Evolutionary conservation across 2,888 invertebrate genomes (phyloP).

Genomic region (Yponomeuta evonymella): DNA sequence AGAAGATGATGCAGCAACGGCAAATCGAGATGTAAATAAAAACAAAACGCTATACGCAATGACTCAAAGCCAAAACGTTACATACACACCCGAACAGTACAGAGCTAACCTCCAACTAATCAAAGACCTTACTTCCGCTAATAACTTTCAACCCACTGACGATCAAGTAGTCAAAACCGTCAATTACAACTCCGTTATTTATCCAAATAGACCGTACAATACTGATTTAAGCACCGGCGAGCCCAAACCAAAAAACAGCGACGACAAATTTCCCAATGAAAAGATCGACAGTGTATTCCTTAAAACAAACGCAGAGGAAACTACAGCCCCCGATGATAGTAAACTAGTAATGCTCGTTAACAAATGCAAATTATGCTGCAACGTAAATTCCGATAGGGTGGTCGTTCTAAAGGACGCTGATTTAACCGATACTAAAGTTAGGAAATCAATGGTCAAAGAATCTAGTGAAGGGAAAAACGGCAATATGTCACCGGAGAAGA

Average conservation of each 20-base stretch:
- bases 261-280: neutral
- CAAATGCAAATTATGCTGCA: conserved; percentile 48
- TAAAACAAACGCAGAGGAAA: neutral
- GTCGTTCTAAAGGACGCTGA: conserved; percentile 12
- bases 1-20: neutral
- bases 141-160: conserved; percentile 35
- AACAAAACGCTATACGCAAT: conserved; percentile 7
- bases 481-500: conserved; percentile 12
- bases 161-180: conserved; percentile 47
- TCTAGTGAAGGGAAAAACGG: conserved; percentile 29
- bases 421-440: conserved; percentile 35
- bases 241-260: neutral
- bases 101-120: conserved; percentile 41
- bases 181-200: conserved; percentile 57
- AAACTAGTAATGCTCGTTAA: conserved; percentile 27
- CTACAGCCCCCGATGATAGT: conserved; percentile 22
- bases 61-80: neutral
- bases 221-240: neutral
- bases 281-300: neutral
- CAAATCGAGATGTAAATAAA: neutral
- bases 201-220: conserved; percentile 17
- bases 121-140: conserved; percentile 49
- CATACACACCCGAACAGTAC: conserved; percentile 23
- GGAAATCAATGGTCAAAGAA: conserved; percentile 37
- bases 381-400: conserved; percentile 22